Evolutionary conservation across 2,113 vertebrate genomes (phyloP), one percentile per base, ranked within the genome.

Genomic region (Actinemys pallida): DNA sequence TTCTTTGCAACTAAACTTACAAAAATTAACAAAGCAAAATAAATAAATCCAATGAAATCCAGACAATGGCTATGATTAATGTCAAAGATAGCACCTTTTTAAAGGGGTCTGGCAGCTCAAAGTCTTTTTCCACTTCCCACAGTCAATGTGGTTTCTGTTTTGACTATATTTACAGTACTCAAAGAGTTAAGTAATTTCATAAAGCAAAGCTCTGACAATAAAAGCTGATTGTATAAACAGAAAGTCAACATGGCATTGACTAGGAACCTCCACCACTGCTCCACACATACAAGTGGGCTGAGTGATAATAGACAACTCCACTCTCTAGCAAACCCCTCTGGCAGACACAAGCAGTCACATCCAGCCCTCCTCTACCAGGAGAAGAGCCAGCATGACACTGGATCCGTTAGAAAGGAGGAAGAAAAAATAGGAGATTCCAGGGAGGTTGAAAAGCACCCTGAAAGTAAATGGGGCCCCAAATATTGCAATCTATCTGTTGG

Each of bases 141-240:
- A 3, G 25, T 92, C 87, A 95, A 65, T 10, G 88, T 91, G 96
- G 90, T 90, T 84, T 97, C 91, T 81, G 85, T 83, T 95, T 93
- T 79, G 96, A 94, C 84, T 62, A 14, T 9, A 50, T 50, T 50
- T 50, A 50, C 50, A 50, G 14, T 50, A 50, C 50, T 50, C 50
- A 50, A 50, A 50, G 50, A 16, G 50, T 50, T 50, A 50, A 50
- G 50, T 50, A 91, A 93, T 29, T 88, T 96, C 91, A 83, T 56
- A 97, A 96, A 96, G 85, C 86, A 97, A 14, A 95, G 86, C 25
- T 95, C 93, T 19, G 69, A 84, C 49, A 84, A 83, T 35, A 87
- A 95, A 96, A 91, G 57, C 80, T 93, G 24, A 83, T 83, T 87
- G 69, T 52, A 92, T 92, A 96, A 96, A 90, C 53, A 81, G 75